A percentile compares a stretch with the other conserved stretches of the same genome.
Evolutionary conservation across 2,888 invertebrate genomes (phyloP).

Genomic region (Stenichneumon culpator): DNA sequence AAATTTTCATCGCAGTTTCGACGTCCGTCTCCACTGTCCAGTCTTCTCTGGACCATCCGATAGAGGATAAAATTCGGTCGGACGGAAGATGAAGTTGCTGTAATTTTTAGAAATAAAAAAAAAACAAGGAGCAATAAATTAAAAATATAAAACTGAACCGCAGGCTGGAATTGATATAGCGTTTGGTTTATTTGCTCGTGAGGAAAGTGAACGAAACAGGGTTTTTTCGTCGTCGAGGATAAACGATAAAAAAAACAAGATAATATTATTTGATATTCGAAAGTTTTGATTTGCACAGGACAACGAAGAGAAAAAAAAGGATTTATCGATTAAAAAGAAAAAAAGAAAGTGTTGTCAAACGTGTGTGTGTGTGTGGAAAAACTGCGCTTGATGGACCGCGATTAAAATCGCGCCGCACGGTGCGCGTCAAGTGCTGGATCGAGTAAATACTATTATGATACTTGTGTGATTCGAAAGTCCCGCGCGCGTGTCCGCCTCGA

Average conservation of each 20-base stretch:
- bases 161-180: neutral
- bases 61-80: neutral
- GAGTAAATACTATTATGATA: constrained; percentile 65
- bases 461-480: constrained; percentile 68
- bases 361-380: constrained; percentile 22
- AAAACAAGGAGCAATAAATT: no score
- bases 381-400: constrained; percentile 32
- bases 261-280: neutral
- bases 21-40: neutral
- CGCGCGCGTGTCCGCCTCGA: constrained; percentile 56
- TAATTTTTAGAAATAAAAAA: neutral
- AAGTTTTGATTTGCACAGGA: neutral
- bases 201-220: constrained; percentile 8
- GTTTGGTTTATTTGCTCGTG: constrained; percentile 12
- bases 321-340: constrained; percentile 25
- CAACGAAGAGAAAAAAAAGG: constrained; percentile 18
- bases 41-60: neutral
- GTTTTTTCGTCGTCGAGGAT: neutral
- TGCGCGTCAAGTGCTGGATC: constrained; percentile 34
- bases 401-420: constrained; percentile 44
- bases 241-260: neutral
- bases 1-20: neutral
- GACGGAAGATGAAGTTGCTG: neutral
- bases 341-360: constrained; percentile 33
- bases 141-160: neutral